Evolutionary conservation across 1,140 invertebrate genomes (phyloP), one percentile per base, ranked within the genome.

Genomic region (Caerostris darwini): DNA sequence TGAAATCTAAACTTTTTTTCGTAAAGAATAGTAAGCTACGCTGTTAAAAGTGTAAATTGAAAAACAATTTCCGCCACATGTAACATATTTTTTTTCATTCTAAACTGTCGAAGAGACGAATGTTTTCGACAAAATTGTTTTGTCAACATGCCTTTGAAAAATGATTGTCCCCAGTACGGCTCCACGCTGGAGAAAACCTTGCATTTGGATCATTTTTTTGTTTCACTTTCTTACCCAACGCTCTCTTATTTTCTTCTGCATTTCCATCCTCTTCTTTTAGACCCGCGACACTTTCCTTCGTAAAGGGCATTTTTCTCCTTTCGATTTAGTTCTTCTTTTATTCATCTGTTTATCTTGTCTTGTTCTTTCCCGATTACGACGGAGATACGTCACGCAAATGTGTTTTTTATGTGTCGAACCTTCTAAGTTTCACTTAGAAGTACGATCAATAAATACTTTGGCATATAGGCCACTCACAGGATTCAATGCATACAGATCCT

Each of bases 111-210:
- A 56, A 61, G 71, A 91, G 90, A 91, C 90, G 71, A 91, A 91
- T 91, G 90, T 53, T 81, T 91, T 53, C 69, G 77, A 91, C 57
- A 82, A 71, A 91, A 91, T 91, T 91, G 90, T 91, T 91, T 91
- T 91, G 90, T 91, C 90, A 91, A 91, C 90, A 91, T 82, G 90
- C 57, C 56, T 91, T 82, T 91, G 90, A 91, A 91, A 91, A 91
- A 91, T 91, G 90, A 82, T 91, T 82, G 64, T 81, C 59, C 34
- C 59, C 3, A 64, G 57, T 53, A 17, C 58, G 50, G 34, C 57
- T 82, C 71, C 14, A 59, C 90, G 56, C 90, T 81, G 61, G 19
- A 57, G 56, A 82, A 91, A 91, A 81, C n/a, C 90, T 83, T 57
- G 34, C 58, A n/a, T 91, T 91, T 81, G 57, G 53, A 58, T 57